phyloP scores from a whole-genome alignment of 92 coral and sea anemone species.

The Epizoanthus illoricatus region DNA sequence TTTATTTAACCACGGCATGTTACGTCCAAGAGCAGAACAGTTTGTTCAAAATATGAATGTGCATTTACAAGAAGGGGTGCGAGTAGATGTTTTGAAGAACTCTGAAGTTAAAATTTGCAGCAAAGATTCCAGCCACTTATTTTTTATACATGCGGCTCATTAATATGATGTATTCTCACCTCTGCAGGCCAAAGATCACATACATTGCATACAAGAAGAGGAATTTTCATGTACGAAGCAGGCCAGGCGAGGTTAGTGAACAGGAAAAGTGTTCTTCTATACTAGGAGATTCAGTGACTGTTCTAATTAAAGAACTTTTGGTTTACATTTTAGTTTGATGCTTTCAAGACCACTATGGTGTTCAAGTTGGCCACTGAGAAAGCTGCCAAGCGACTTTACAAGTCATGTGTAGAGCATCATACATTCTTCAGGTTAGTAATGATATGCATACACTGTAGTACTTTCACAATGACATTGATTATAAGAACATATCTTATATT shows the following conservation, averaged over 20 bases:
- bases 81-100: too few species aligned
- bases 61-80: too few species aligned
- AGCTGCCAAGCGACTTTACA: constrained; percentile 93
- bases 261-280: neutral
- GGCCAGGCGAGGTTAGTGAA: constrained; percentile 90
- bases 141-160: too few species aligned
- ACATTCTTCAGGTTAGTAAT: constrained; percentile 90
- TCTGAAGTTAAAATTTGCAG: too few species aligned
- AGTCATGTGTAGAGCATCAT: constrained; percentile 95
- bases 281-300: neutral
- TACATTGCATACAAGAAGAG: constrained; percentile 85
- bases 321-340: constrained; percentile 53
- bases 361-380: constrained; percentile 90
- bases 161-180: neutral
- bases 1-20: too few species aligned
- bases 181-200: constrained; percentile 75
- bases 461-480: too few species aligned
- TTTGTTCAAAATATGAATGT: too few species aligned
- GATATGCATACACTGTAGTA: too few species aligned
- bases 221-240: constrained; percentile 73
- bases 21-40: too few species aligned
- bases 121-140: too few species aligned
- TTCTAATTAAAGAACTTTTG: neutral
- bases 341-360: constrained; percentile 76
- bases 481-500: too few species aligned